phyloP scores from a whole-genome alignment of 2,113 vertebrate species.

The Phyllopteryx taeniolatus region DNA sequence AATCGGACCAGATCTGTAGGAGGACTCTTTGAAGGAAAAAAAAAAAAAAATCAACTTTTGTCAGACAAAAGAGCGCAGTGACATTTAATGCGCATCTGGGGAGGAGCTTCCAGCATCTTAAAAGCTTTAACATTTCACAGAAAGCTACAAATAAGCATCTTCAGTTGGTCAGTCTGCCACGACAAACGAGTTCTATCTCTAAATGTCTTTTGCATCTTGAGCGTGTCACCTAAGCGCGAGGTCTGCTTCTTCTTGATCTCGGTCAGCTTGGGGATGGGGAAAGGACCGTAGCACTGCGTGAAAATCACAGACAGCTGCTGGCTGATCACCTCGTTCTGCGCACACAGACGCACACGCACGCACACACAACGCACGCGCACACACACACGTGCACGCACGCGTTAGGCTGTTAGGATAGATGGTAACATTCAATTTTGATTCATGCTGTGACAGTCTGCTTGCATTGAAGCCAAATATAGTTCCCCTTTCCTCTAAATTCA shows the following conservation, averaged over 20 bases:
- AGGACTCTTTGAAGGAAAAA: neutral
- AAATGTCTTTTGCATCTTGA: slow-evolving; percentile 1
- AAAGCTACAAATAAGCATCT: neutral
- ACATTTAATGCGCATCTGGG: neutral
- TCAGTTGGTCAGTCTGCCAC: neutral
- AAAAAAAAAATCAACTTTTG: neutral
- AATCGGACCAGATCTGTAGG: too few species aligned
- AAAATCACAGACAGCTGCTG: slow-evolving; percentile 80
- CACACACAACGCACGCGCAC: neutral
- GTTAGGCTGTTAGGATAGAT: too few species aligned
- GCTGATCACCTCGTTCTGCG: slow-evolving; percentile 77
- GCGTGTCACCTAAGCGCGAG: slow-evolving; percentile 65
- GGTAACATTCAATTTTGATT: neutral
- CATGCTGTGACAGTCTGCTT: neutral
- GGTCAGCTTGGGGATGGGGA: slow-evolving; percentile 76
- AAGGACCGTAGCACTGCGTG: slow-evolving; percentile 79
- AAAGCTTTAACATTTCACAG: neutral
- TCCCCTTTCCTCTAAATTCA: too few species aligned
- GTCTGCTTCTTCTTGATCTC: slow-evolving; percentile 76
- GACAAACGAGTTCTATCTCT: neutral
- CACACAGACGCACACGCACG: slow-evolving; percentile 17
- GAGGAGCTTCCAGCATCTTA: neutral
- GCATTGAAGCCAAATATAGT: neutral
- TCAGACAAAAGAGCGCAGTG: neutral
- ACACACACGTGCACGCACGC: too few species aligned